These are phyloP conservation scores for Drosophila merina DNA, from an alignment of 2,888 invertebrate genomes.

Conservation along the genomic window DNA sequence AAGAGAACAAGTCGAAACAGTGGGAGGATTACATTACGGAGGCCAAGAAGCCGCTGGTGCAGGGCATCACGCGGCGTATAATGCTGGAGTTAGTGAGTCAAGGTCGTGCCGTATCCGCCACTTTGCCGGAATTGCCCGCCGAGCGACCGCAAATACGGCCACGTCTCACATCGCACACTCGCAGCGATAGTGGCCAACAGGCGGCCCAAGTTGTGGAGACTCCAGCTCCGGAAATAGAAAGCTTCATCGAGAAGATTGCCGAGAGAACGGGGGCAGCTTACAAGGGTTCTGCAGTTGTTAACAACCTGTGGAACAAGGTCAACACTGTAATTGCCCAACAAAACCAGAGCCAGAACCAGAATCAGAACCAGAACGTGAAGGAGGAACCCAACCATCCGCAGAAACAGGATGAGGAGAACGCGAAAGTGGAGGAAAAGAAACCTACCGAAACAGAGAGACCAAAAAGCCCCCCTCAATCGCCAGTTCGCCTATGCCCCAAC, in stretches of 20 bases:
- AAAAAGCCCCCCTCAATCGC: constrained; percentile 44
- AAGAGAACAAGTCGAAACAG: constrained; percentile 51
- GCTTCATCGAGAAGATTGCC: constrained; percentile 81
- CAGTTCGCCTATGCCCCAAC: constrained; percentile 51
- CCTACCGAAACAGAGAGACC: constrained; percentile 2
- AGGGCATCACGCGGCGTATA: constrained; percentile 73
- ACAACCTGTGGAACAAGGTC: constrained; percentile 80
- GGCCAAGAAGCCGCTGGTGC: constrained; percentile 56
- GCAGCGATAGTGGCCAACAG: constrained; percentile 52
- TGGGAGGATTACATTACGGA: constrained; percentile 60
- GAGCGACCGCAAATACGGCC: constrained; percentile 82
- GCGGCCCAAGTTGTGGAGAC: constrained; percentile 49
- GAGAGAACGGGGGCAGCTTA: constrained; percentile 73
- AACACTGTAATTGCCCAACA: constrained; percentile 66
- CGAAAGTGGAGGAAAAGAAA: background rate
- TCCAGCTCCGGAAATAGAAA: constrained; percentile 59
- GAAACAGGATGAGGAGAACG: background rate
- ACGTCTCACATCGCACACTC: constrained; percentile 69
- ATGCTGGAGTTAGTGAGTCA: constrained; percentile 74
- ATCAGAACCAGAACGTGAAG: constrained; percentile 45
- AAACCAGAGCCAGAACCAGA: constrained; percentile 35
- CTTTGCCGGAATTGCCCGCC: constrained; percentile 81
- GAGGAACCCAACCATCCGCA: constrained; percentile 1
- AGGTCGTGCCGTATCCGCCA: constrained; percentile 79
- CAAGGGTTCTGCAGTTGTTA: constrained; percentile 67